Evolutionary conservation across 1,140 invertebrate genomes (phyloP).

Genomic region (Araneus ventricosus): DNA sequence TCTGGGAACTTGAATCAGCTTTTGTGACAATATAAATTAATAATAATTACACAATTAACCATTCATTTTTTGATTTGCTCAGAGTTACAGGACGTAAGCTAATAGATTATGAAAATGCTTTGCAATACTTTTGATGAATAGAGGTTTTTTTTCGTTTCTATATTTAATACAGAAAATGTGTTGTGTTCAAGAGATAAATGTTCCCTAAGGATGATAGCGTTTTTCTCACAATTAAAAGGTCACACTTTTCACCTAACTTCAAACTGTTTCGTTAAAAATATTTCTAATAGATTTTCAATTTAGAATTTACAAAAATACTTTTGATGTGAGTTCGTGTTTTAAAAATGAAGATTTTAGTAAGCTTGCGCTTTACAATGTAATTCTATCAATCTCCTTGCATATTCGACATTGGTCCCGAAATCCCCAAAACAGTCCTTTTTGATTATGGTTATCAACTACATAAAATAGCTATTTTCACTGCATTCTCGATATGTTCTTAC

Average conservation of each 20-base stretch:
- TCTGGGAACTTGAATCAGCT: no score
- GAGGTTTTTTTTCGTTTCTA: no score
- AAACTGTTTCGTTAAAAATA: background rate
- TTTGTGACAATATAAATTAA: no score
- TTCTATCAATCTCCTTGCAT: background rate
- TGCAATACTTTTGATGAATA: no score
- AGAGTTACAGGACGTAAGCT: no score
- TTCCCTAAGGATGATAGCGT: no score
- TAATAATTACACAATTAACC: no score
- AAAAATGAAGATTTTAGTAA: background rate
- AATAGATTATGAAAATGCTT: no score
- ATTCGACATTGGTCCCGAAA: background rate
- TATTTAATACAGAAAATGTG: no score
- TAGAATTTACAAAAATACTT: constrained; percentile 22
- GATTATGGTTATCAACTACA: background rate
- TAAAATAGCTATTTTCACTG: background rate
- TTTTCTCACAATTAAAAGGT: background rate
- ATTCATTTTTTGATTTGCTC: no score
- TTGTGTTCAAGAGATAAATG: no score
- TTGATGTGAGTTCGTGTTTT: background rate
- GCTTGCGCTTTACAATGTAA: background rate
- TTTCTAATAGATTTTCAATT: background rate
- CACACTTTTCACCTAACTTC: background rate
- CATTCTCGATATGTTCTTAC: constrained; percentile 11
- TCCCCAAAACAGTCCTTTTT: background rate